Conservation (phyloP, 2,797 vertebrate genomes). For the Pantherophis vulpinus region DNA sequence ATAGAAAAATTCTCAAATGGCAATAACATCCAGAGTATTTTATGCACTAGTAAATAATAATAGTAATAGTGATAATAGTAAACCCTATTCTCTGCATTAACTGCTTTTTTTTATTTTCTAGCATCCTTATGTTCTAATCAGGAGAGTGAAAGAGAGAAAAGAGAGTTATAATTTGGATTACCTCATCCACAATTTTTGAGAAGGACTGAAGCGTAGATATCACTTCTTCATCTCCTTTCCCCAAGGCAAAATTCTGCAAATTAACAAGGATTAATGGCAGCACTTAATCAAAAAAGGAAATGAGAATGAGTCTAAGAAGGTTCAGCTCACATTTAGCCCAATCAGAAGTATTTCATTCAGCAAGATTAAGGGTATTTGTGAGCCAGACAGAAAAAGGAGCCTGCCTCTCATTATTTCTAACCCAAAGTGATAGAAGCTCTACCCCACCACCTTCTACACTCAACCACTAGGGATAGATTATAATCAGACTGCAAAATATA, state of each 20-base stretch:
- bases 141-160: neutral
- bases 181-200: slow-evolving; percentile 91
- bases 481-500: neutral
- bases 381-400: neutral
- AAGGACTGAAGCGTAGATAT: slow-evolving; percentile 91
- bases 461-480: neutral
- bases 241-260: slow-evolving; percentile 92
- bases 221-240: slow-evolving; percentile 97
- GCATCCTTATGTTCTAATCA: neutral
- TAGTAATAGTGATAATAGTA: neutral
- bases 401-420: neutral
- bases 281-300: neutral
- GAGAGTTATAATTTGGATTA: slow-evolving; percentile 63
- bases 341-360: neutral
- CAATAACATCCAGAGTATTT: neutral
- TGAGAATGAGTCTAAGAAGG: neutral
- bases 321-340: neutral
- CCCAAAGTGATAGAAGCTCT: neutral
- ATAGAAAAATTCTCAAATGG: neutral
- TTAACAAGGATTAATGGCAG: slow-evolving; percentile 14
- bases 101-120: neutral
- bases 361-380: neutral
- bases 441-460: neutral
- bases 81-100: neutral
- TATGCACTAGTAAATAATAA: neutral